Percentiles rank a stretch among this genome's conserved stretches.
Evolutionary conservation across 1,140 invertebrate genomes (phyloP).

Genomic region (Thrips palmi): DNA sequence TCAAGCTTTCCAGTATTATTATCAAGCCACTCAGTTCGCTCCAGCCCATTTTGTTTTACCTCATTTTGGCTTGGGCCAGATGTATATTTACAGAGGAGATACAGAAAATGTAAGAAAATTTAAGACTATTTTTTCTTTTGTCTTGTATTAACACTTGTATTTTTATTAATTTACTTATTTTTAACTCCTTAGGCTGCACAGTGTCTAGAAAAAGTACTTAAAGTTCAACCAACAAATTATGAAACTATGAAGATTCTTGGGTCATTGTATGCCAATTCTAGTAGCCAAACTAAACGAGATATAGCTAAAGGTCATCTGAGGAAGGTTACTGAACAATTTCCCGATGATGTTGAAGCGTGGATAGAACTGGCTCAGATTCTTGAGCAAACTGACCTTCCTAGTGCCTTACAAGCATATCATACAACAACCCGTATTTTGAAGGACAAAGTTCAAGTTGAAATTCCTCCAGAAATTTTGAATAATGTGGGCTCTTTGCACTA

Average conservation of each 20-base stretch:
- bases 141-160: conserved; percentile 11
- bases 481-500: conserved; percentile 94
- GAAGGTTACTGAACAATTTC: conserved; percentile 92
- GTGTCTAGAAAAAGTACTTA: conserved; percentile 97
- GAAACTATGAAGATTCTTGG: conserved; percentile 99
- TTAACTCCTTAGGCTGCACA: conserved; percentile 63
- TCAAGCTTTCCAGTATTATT: conserved; percentile 99
- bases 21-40: conserved; percentile 96
- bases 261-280: conserved; percentile 85
- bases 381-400: conserved; percentile 83
- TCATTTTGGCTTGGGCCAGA: conserved; percentile 95
- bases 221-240: conserved; percentile 93
- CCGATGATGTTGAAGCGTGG: conserved; percentile 98
- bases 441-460: conserved; percentile 84
- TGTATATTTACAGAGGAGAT: conserved; percentile 96
- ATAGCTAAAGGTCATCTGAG: conserved; percentile 79
- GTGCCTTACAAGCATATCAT: conserved; percentile 75
- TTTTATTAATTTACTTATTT: conserved; percentile 10
- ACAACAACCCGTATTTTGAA: conserved; percentile 84
- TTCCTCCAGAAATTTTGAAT: conserved; percentile 95
- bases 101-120: conserved; percentile 73
- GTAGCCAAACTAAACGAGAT: conserved; percentile 76
- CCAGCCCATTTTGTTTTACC: conserved; percentile 88
- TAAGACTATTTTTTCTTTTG: conserved; percentile 6
- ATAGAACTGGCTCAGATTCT: conserved; percentile 97